phyloP scores from a whole-genome alignment of 2,888 invertebrate genomes.

The Tiliacea citrago region DNA sequence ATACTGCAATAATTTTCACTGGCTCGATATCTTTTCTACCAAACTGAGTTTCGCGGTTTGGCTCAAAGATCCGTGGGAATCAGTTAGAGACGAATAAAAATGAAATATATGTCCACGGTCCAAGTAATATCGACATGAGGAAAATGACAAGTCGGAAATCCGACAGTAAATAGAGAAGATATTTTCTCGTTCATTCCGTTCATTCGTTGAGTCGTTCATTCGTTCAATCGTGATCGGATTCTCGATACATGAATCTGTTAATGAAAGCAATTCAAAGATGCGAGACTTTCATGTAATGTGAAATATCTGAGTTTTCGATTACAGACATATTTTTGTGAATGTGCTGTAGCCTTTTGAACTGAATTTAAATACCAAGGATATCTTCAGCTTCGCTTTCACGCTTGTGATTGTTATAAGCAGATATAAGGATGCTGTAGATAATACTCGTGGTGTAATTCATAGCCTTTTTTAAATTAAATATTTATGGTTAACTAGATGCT shows the following conservation, averaged over 20 bases:
- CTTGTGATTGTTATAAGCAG: not conserved
- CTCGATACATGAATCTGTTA: slow-evolving; percentile 45
- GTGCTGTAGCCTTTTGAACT: not conserved
- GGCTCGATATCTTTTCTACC: not conserved
- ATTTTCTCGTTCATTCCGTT: slow-evolving; percentile 49
- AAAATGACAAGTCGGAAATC: slow-evolving; percentile 49
- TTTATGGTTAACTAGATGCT: too few relatives aligned
- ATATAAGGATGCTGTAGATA: not conserved
- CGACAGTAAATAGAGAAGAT: slow-evolving; percentile 45
- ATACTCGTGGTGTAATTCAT: not conserved
- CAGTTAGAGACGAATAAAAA: slow-evolving; percentile 8
- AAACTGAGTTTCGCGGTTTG: not conserved
- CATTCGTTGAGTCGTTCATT: slow-evolving; percentile 42
- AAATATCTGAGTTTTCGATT: not conserved
- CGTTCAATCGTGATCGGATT: slow-evolving; percentile 53
- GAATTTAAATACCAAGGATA: not conserved
- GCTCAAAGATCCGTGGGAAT: not conserved
- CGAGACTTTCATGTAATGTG: slow-evolving; percentile 21
- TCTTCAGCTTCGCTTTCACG: not conserved
- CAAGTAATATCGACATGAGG: slow-evolving; percentile 35
- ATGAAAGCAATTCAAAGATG: slow-evolving; percentile 51
- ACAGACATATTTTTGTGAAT: not conserved
- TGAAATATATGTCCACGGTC: slow-evolving; percentile 1
- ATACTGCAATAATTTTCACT: not conserved
- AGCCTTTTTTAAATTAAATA: too few relatives aligned